phyloP scores from a whole-genome alignment of 2,888 invertebrate genomes.

The Nephrotoma flavescens region DNA sequence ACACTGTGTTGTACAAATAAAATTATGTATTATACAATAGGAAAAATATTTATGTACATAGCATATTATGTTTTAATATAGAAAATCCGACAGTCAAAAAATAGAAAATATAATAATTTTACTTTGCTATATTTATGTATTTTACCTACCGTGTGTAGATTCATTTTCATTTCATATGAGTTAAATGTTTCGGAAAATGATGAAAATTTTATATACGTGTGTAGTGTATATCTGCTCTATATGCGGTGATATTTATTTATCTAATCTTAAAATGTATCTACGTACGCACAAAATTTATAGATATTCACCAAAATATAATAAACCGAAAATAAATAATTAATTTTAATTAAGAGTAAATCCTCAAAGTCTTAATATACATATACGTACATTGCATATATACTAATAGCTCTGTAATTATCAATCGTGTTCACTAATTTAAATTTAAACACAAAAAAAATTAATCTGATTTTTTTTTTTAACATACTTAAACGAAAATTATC shows the following conservation, averaged over 20 bases:
- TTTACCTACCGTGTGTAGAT: background rate
- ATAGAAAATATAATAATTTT: background rate
- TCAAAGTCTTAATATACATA: background rate
- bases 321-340: background rate
- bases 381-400: background rate
- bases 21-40: background rate
- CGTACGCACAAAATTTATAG: background rate
- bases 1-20: background rate
- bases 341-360: background rate
- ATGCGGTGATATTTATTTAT: background rate
- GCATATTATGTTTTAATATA: background rate
- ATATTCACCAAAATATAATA: background rate
- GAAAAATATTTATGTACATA: background rate
- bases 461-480: background rate
- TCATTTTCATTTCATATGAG: background rate
- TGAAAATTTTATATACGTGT: background rate
- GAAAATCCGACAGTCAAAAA: background rate
- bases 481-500: background rate
- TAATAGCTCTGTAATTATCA: background rate
- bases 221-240: background rate
- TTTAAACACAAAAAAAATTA: background rate
- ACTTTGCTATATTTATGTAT: background rate
- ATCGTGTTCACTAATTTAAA: background rate
- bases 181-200: background rate
- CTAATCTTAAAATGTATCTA: background rate